These are phyloP conservation scores for Barypeithes pellucidus DNA, from an alignment of 2,888 invertebrate species.

Conservation along the genomic window DNA sequence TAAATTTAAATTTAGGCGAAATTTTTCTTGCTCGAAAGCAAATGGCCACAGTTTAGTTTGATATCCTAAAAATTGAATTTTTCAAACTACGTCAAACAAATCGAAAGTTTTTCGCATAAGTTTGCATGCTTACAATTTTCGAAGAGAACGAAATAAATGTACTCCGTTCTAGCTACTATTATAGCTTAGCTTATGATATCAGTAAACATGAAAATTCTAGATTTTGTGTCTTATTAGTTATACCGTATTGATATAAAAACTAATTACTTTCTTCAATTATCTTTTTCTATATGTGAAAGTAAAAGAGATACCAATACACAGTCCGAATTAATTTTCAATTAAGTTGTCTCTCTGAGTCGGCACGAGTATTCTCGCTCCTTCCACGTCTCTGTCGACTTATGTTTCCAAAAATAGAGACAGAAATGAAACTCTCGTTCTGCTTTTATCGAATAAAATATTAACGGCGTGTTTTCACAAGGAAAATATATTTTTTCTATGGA, in stretches of 20 bases:
- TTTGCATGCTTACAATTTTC: too few species aligned
- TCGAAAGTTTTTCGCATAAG: too few species aligned
- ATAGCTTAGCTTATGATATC: too few species aligned
- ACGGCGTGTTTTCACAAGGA: constrained; percentile 37
- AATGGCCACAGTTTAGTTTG: too few species aligned
- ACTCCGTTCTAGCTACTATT: too few species aligned
- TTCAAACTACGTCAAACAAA: too few species aligned
- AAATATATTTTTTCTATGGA: constrained; percentile 38
- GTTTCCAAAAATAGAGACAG: constrained; percentile 4
- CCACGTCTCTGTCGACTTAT: neutral
- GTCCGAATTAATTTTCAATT: constrained; percentile 39
- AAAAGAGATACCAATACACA: constrained; percentile 35
- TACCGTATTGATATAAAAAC: neutral
- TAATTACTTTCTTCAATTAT: neutral
- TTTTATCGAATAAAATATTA: constrained; percentile 52
- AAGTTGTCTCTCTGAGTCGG: constrained; percentile 33
- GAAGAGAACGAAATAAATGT: too few species aligned
- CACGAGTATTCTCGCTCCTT: constrained; percentile 21
- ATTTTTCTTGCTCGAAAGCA: too few species aligned
- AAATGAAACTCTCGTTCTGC: constrained; percentile 16
- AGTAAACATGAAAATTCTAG: too few species aligned
- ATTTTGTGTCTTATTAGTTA: neutral
- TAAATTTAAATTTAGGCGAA: too few species aligned
- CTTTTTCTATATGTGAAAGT: constrained; percentile 19
- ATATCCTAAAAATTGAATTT: too few species aligned